phyloP scores from a whole-genome alignment of 2,797 vertebrate genomes.

The Eremophila alpestris region DNA sequence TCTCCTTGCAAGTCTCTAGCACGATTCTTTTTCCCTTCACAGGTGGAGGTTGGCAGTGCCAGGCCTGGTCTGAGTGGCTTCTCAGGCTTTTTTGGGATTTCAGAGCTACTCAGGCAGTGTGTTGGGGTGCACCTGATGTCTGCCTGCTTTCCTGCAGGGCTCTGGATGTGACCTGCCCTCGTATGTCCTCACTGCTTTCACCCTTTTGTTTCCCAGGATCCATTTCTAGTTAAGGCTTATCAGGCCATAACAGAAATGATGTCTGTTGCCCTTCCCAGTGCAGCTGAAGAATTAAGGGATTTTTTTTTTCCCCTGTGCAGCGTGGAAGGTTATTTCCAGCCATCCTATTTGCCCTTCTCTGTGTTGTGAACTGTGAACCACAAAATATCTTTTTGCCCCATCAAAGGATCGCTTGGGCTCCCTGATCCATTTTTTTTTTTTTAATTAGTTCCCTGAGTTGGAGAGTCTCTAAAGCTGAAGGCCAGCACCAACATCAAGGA shows the following conservation, averaged over 20 bases:
- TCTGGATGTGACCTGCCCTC: not conserved
- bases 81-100: not conserved
- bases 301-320: not conserved
- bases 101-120: not conserved
- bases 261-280: not conserved
- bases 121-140: not conserved
- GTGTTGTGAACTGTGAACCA: not conserved
- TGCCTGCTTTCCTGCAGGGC: not conserved
- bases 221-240: not conserved
- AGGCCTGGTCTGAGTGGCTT: not conserved
- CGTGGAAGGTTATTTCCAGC: not conserved
- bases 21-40: not conserved
- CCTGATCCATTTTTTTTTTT: fast-evolving
- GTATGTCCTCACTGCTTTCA: not conserved
- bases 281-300: not conserved
- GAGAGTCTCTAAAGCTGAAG: not conserved
- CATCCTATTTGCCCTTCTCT: not conserved
- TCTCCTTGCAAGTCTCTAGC: not conserved
- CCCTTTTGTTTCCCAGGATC: not conserved
- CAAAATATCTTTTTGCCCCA: not conserved
- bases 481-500: not conserved
- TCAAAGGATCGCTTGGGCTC: not conserved
- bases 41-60: not conserved
- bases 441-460: not conserved
- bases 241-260: not conserved